These are phyloP conservation scores for Squalus acanthias DNA, from an alignment of 2,797 vertebrate genomes.

Conservation along the genomic window DNA sequence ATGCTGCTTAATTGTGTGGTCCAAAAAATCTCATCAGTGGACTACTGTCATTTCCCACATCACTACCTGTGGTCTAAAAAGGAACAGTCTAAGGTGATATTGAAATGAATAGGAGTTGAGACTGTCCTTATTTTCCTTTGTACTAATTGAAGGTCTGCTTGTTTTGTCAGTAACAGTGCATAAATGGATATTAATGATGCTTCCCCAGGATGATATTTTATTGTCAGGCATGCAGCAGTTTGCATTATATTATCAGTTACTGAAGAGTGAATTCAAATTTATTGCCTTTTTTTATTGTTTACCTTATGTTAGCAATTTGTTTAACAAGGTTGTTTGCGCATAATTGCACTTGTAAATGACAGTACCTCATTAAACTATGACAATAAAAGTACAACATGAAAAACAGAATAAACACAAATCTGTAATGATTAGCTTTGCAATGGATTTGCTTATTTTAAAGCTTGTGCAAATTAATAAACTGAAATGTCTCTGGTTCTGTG, in stretches of 20 bases:
- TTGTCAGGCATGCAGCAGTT: too few relatives aligned
- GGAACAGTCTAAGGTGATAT: neutral
- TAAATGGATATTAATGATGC: neutral
- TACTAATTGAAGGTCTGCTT: neutral
- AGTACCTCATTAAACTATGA: constrained; percentile 3
- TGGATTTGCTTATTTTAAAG: neutral
- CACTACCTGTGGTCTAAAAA: neutral
- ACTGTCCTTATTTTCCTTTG: neutral
- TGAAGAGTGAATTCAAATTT: constrained; percentile 8
- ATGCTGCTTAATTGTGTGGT: neutral
- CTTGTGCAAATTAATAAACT: neutral
- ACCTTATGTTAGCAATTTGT: constrained; percentile 28
- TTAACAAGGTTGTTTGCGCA: constrained; percentile 16
- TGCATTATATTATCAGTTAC: neutral
- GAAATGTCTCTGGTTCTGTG: neutral
- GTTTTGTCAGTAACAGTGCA: neutral
- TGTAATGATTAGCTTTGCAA: neutral
- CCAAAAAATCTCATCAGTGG: neutral
- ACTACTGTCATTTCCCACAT: neutral
- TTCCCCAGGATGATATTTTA: neutral
- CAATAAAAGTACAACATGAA: neutral
- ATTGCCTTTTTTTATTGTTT: constrained; percentile 5
- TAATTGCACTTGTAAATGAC: constrained; percentile 5
- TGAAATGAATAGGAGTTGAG: neutral
- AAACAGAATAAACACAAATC: neutral